Evolutionary conservation across 2,113 vertebrate genomes (phyloP).

Genomic region (Hystrix cristata): DNA sequence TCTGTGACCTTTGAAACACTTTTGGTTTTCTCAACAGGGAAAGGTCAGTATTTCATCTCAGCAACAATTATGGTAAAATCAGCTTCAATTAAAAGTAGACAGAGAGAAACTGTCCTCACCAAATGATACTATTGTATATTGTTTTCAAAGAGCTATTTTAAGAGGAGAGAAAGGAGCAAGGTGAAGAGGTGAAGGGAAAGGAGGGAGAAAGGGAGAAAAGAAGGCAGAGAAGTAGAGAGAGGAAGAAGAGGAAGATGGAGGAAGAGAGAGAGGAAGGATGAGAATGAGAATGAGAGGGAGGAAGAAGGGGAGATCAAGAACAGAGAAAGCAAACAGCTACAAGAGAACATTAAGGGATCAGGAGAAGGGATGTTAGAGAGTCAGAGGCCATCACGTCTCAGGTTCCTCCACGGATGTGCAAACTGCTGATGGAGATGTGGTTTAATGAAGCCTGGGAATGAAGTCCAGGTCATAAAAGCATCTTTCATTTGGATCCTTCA

Average conservation of each 20-base stretch:
- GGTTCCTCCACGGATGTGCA: background rate
- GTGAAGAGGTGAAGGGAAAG: no score
- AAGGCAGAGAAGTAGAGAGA: accelerated
- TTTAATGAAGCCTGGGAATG: no score
- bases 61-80: slow-evolving; percentile 69
- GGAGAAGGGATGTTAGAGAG: accelerated
- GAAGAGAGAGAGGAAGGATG: background rate
- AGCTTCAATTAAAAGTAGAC: slow-evolving; percentile 62
- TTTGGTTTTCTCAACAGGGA: slow-evolving; percentile 71
- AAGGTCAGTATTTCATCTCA: slow-evolving; percentile 71
- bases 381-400: background rate
- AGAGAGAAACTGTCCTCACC: slow-evolving; percentile 16
- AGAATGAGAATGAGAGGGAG: background rate
- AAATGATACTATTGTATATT: slow-evolving; percentile 45
- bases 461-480: background rate
- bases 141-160: slow-evolving; percentile 70
- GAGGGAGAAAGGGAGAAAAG: background rate
- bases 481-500: background rate
- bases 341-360: background rate
- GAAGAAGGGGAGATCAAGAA: no score
- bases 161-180: background rate
- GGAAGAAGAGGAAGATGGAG: no score
- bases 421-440: background rate
- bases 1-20: slow-evolving; percentile 70
- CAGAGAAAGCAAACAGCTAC: background rate